These are phyloP conservation scores for Hyalella azteca DNA, from an alignment of 2,888 invertebrate species.

Conservation along the genomic window DNA sequence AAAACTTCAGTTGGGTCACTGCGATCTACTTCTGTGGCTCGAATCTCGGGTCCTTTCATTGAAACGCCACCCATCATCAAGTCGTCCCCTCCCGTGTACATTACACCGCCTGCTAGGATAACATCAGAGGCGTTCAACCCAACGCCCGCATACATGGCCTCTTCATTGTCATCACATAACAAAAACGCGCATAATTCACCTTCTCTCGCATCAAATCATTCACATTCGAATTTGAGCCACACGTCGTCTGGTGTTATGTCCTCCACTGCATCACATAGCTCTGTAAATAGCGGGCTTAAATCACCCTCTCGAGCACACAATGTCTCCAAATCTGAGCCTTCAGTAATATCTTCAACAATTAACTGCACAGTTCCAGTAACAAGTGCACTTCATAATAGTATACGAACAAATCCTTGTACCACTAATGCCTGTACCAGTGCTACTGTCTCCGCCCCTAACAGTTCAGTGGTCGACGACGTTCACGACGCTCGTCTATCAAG, in stretches of 20 bases:
- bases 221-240: neutral
- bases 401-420: slow-evolving; percentile 20
- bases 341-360: neutral
- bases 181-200: neutral
- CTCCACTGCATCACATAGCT: neutral
- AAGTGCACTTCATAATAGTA: neutral
- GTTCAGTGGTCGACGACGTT: neutral
- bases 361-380: neutral
- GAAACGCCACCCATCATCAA: slow-evolving; percentile 8
- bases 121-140: slow-evolving; percentile 17
- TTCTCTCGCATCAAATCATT: neutral
- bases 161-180: neutral
- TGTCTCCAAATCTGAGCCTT: neutral
- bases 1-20: neutral
- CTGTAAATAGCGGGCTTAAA: neutral
- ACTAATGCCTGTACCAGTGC: slow-evolving; percentile 24
- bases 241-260: neutral
- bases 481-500: neutral
- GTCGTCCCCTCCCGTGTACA: slow-evolving; percentile 24
- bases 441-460: slow-evolving; percentile 14
- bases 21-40: neutral
- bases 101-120: slow-evolving; percentile 13
- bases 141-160: neutral
- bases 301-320: neutral
- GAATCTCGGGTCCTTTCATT: neutral